A percentile compares a stretch with the other conserved stretches of the same genome.
Conservation (phyloP, 2,113 vertebrate species). For the Leiothrix lutea region DNA sequence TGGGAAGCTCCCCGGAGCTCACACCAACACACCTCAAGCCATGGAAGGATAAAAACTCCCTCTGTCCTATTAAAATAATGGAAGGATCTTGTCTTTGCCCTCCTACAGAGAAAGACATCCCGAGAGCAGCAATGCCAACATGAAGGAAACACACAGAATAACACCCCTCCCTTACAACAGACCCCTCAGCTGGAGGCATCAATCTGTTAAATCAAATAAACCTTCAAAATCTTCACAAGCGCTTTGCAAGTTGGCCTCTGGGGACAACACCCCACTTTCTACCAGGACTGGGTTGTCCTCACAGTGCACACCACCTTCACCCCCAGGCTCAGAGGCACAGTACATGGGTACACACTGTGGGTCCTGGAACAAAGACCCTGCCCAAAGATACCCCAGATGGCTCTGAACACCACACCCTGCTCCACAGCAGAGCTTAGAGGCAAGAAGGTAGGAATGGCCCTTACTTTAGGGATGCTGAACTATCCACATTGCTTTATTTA, state of each 20-base stretch:
- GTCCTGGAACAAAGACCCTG: not conserved
- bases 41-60: not conserved
- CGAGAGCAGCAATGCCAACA: not conserved
- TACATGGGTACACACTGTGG: fast-evolving
- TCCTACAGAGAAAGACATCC: not conserved
- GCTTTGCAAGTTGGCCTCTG: not conserved
- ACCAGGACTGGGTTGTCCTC: not conserved
- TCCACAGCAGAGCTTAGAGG: not conserved
- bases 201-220: not conserved
- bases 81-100: not conserved
- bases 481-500: not conserved
- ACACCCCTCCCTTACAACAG: not conserved
- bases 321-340: not conserved
- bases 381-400: not conserved
- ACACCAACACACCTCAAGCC: not conserved
- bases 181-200: not conserved
- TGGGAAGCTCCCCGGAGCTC: not conserved
- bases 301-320: not conserved
- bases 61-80: not conserved
- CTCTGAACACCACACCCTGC: not conserved
- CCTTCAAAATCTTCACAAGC: not conserved
- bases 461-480: not conserved
- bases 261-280: not conserved
- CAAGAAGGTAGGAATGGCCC: not conserved
- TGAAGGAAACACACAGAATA: not conserved